Base-by-base conservation (phyloP, 2,888 invertebrate species). In the Spodoptera exigua region DNA sequence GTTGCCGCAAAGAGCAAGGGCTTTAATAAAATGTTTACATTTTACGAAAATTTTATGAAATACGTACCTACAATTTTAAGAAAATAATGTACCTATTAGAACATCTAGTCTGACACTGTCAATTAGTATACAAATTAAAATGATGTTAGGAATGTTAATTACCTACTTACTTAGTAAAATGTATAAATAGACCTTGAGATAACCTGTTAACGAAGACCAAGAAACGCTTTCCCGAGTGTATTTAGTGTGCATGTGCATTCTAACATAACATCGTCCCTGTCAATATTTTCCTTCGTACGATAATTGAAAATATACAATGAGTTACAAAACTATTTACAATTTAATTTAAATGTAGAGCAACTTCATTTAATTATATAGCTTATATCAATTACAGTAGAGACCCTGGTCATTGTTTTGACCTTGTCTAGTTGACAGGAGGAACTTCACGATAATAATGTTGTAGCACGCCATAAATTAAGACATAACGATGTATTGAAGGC, bases 281-380 rank as follows among this genome's bases (percentile, higher is more conserved):
- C 18, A 57, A 58, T 58, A 32, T 65, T 70, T 57, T 48, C 3
- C 17, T 36, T 36, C 3, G n/a, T n/a, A 18, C 44, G 39, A 39
- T 34, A 34, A 39, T 39, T 54, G 14, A 43, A 49, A 46, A 47
- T 48, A 10, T 17, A 18, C 43, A 46, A 40, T 57, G 37, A 34
- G 65, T 65, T 56, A 56, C 36, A 14, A 65, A 46, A 36, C 32
- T 57, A 12, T 34, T 39, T 21, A 12, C 27, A 27, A 27, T 27
- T 27, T 9, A 27, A 9, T 27, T 27, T 27, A 27, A 27, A 43
- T 57, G 17, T 12, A 9, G 9, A 40, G 9, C 27, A 11, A 32
- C 12, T 27, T 27, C 27, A 27, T 27, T 27, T 27, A 27, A 27
- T 27, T 27, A 27, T 27, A 16, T 7, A 14, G 14, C 39, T 9